These are phyloP conservation scores for Amphiduros pacificus DNA, from an alignment of 2,888 invertebrate species.

Conservation along the genomic window DNA sequence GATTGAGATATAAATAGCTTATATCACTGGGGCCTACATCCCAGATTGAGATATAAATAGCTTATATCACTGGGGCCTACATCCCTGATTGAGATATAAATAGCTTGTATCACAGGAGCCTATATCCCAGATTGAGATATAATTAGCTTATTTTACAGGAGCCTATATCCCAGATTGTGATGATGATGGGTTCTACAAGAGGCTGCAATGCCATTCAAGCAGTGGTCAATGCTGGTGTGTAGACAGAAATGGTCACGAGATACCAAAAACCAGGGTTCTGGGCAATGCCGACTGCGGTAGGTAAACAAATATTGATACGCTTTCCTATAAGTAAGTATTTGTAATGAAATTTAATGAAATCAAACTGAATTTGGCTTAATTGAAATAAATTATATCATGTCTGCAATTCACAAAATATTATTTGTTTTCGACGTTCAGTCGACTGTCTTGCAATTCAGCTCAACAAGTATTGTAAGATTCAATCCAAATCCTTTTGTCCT, in stretches of 20 bases:
- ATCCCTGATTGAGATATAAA: too few relatives aligned
- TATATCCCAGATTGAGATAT: neutral
- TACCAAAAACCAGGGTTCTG: neutral
- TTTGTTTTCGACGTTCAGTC: neutral
- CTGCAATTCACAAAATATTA: neutral
- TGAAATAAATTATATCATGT: neutral
- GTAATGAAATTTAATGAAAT: neutral
- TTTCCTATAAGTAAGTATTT: neutral
- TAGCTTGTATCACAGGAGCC: neutral
- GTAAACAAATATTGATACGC: neutral
- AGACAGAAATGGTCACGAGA: conserved; percentile 74
- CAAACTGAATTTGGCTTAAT: neutral
- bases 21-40: too few relatives aligned
- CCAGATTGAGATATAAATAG: too few relatives aligned
- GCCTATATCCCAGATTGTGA: conserved; percentile 82
- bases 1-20: too few relatives aligned
- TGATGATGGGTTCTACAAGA: conserved; percentile 81
- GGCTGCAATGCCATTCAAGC: conserved; percentile 84
- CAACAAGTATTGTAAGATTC: too few relatives aligned
- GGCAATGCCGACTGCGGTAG: conserved; percentile 1
- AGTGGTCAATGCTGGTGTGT: conserved; percentile 92
- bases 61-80: too few relatives aligned
- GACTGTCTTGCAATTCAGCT: neutral
- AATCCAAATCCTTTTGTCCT: too few relatives aligned
- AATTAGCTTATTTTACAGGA: conserved; percentile 60